Percentiles rank a stretch among this genome's conserved stretches.
Conservation (phyloP, 2,888 invertebrate genomes). For the Cryptocheilus praepositus region DNA sequence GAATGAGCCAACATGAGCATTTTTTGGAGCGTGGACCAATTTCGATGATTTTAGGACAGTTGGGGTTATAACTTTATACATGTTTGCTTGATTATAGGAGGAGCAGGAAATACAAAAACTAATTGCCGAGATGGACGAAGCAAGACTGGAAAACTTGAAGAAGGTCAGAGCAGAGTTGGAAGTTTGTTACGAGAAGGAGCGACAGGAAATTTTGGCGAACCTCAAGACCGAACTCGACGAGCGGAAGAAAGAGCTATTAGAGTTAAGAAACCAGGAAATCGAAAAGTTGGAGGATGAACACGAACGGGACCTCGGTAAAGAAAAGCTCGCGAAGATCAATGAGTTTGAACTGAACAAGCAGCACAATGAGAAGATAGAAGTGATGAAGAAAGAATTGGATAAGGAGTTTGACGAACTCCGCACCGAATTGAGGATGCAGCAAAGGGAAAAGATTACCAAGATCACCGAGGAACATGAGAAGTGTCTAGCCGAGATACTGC, state of each 20-base stretch:
- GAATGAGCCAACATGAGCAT: too few relatives aligned
- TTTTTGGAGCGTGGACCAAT: too few relatives aligned
- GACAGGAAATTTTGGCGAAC: constrained; percentile 73
- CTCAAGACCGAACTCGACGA: constrained; percentile 76
- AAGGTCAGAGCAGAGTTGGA: constrained; percentile 68
- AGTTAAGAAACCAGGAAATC: constrained; percentile 76
- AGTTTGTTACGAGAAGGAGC: constrained; percentile 71
- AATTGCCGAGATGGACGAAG: constrained; percentile 65
- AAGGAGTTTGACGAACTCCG: constrained; percentile 70
- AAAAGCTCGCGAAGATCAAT: constrained; percentile 60
- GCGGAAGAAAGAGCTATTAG: constrained; percentile 73
- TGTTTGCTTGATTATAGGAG: constrained; percentile 43
- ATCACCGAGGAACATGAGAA: constrained; percentile 73
- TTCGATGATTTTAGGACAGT: too few relatives aligned
- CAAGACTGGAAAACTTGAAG: constrained; percentile 62
- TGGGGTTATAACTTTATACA: not conserved
- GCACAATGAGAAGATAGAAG: constrained; percentile 79
- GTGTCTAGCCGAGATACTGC: constrained; percentile 67
- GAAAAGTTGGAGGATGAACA: constrained; percentile 77
- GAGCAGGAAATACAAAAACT: constrained; percentile 64
- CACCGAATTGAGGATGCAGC: constrained; percentile 62
- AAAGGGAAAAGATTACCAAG: constrained; percentile 68
- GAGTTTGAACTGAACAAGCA: constrained; percentile 66
- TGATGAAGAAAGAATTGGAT: constrained; percentile 76
- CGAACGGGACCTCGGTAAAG: constrained; percentile 71